These are phyloP conservation scores for Sebastes taczanowskii DNA, from an alignment of 2,797 vertebrate genomes.

Conservation along the genomic window DNA sequence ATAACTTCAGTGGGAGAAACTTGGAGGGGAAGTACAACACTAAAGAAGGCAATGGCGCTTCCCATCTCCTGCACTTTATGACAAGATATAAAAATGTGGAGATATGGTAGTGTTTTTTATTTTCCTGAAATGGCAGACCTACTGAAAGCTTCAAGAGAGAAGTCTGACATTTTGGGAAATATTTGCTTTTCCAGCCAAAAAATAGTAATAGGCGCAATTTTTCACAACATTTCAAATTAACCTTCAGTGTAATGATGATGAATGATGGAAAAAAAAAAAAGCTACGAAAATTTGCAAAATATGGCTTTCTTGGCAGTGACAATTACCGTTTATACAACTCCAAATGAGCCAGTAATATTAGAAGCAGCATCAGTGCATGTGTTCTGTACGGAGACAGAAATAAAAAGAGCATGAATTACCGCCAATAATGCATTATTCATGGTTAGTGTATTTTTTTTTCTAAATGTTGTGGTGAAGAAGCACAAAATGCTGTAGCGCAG, in stretches of 20 bases:
- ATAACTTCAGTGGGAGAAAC: conserved; percentile 50
- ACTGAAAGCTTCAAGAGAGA: background rate
- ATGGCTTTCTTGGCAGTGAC: background rate
- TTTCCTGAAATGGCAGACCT: background rate
- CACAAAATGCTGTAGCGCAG: background rate
- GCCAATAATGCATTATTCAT: conserved; percentile 30
- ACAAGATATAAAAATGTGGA: background rate
- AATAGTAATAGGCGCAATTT: background rate
- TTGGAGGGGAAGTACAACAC: conserved; percentile 22
- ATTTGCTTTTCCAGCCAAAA: background rate
- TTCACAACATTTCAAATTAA: background rate
- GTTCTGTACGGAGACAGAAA: background rate
- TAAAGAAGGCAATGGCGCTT: conserved; percentile 23
- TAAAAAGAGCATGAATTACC: conserved; percentile 5
- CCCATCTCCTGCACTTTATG: conserved; percentile 1
- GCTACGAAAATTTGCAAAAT: background rate
- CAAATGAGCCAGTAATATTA: background rate
- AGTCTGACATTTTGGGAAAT: background rate
- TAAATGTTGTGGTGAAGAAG: conserved; percentile 21
- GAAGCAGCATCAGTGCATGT: background rate
- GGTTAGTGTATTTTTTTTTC: conserved; percentile 10
- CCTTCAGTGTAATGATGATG: background rate
- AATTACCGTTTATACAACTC: conserved; percentile 16
- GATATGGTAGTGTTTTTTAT: background rate
- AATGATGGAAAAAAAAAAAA: background rate